These are phyloP conservation scores for Drosophila novamexicana DNA, from an alignment of 1,140 invertebrate genomes.

Conservation along the genomic window DNA sequence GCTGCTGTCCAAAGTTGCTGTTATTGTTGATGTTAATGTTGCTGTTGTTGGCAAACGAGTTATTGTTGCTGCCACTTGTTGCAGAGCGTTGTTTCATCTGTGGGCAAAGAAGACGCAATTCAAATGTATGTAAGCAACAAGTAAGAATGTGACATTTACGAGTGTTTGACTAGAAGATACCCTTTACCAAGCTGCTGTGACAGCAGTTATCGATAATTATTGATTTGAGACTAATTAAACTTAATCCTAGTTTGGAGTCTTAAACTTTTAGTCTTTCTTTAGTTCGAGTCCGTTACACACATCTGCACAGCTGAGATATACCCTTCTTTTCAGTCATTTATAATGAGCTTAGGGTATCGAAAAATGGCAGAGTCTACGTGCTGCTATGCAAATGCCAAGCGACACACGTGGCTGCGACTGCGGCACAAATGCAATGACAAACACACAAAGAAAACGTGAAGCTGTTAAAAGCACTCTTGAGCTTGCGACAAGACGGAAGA, in stretches of 20 bases:
- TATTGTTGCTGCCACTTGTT: conserved; percentile 55
- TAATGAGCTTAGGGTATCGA: conserved; percentile 15
- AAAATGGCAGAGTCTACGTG: conserved; percentile 51
- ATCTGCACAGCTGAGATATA: neutral
- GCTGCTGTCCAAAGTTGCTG: conserved; percentile 37
- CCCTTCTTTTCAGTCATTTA: neutral
- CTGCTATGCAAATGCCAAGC: conserved; percentile 65
- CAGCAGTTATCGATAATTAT: too few relatives aligned
- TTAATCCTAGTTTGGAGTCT: too few relatives aligned
- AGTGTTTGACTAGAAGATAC: neutral
- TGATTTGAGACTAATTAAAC: too few relatives aligned
- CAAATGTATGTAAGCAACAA: conserved; percentile 17
- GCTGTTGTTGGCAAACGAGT: conserved; percentile 41
- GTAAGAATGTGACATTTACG: neutral
- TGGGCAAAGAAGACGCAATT: conserved; percentile 44
- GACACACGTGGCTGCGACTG: conserved; percentile 64
- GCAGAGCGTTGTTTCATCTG: conserved; percentile 70
- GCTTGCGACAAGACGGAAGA: neutral
- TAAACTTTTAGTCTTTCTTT: too few relatives aligned
- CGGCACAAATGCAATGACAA: conserved; percentile 33
- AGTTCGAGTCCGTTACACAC: too few relatives aligned
- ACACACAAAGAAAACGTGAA: conserved; percentile 3
- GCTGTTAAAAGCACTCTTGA: conserved; percentile 10
- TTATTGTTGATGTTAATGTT: conserved; percentile 36
- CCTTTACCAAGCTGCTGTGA: neutral